Conservation (phyloP, 2,888 invertebrate genomes). For the Eudasyphora cyanicolor region DNA sequence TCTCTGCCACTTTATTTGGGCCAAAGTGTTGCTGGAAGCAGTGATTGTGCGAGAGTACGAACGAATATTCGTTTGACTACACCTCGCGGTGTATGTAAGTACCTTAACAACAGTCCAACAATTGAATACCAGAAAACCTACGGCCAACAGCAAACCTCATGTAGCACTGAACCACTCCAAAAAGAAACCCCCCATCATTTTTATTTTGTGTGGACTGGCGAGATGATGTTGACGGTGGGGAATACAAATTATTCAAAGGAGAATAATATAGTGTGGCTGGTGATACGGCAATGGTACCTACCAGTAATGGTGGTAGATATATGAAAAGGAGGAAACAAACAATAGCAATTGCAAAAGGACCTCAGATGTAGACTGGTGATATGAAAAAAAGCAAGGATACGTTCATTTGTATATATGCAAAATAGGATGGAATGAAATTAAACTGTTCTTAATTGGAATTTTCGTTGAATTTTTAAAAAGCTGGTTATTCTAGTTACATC, state of each 20-base stretch:
- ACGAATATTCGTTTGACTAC: not conserved
- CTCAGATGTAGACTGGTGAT: not conserved
- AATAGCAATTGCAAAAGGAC: conserved; percentile 8
- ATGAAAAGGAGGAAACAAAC: conserved; percentile 15
- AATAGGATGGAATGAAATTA: no score
- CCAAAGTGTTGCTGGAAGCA: not conserved
- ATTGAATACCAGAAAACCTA: not conserved
- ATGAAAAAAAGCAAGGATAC: not conserved
- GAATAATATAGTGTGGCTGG: not conserved
- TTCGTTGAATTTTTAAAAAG: no score
- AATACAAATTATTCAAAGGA: not conserved
- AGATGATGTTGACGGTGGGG: not conserved
- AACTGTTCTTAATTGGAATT: no score
- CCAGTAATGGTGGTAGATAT: not conserved
- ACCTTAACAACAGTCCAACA: not conserved
- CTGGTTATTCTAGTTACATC: no score
- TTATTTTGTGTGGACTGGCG: not conserved
- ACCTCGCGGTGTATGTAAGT: not conserved
- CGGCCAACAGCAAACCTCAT: not conserved
- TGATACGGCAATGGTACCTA: not conserved
- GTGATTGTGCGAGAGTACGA: not conserved
- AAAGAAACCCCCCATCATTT: no score
- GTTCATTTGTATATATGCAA: not conserved
- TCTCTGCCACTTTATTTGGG: not conserved
- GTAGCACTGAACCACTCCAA: no score